Conservation (phyloP, 2,888 invertebrate genomes). For the Catonia carolina region DNA sequence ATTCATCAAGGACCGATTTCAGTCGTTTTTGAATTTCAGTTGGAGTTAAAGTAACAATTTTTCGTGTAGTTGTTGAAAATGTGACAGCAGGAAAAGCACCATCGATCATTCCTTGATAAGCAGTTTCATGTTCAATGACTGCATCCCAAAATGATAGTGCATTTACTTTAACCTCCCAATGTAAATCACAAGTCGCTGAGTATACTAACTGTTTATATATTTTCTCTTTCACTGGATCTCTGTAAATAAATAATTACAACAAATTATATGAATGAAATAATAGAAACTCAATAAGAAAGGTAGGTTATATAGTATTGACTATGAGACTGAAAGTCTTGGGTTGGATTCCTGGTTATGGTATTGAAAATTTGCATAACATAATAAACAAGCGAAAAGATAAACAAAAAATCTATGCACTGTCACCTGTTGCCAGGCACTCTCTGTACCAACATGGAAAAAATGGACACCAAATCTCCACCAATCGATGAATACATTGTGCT, state of each 20-base stretch:
- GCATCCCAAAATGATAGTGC: slow-evolving; percentile 66
- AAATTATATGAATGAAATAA: too few relatives aligned
- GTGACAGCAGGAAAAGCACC: slow-evolving; percentile 70
- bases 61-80: slow-evolving; percentile 68
- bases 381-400: too few relatives aligned
- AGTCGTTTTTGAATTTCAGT: slow-evolving; percentile 58
- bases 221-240: not conserved
- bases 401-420: too few relatives aligned
- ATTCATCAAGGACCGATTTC: slow-evolving; percentile 56
- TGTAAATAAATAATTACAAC: not conserved
- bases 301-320: too few relatives aligned
- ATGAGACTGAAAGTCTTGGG: too few relatives aligned
- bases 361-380: too few relatives aligned
- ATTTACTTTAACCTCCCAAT: slow-evolving; percentile 74
- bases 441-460: too few relatives aligned
- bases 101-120: slow-evolving; percentile 68
- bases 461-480: too few relatives aligned
- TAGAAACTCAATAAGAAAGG: too few relatives aligned
- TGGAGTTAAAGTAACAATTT: slow-evolving; percentile 66
- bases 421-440: too few relatives aligned
- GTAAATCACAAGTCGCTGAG: slow-evolving; percentile 50
- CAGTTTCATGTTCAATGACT: slow-evolving; percentile 57
- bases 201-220: not conserved
- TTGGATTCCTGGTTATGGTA: too few relatives aligned
- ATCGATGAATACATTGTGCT: too few relatives aligned